Conservation (phyloP, 2,797 vertebrate species). For the Atherinosoma microstoma region DNA sequence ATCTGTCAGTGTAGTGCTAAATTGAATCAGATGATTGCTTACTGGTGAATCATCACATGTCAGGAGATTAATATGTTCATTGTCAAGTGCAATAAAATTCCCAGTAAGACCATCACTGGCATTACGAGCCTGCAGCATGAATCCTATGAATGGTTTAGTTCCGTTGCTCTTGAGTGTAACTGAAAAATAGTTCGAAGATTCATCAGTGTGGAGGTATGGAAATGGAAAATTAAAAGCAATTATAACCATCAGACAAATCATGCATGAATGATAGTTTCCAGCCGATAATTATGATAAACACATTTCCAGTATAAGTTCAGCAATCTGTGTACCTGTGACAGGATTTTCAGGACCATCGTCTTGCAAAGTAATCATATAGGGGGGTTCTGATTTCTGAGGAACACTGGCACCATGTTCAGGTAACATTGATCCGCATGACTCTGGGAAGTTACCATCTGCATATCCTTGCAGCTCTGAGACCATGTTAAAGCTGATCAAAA, state of each 20-base stretch:
- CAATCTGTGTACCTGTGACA: constrained; percentile 42
- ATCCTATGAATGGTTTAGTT: rapidly evolving
- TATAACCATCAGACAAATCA: background rate
- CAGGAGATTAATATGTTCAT: rapidly evolving
- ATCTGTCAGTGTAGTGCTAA: background rate
- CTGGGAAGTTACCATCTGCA: rapidly evolving
- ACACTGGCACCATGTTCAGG: rapidly evolving
- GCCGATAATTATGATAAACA: constrained; percentile 3
- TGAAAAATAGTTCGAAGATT: constrained; percentile 33
- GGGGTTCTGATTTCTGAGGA: rapidly evolving
- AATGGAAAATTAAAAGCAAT: background rate
- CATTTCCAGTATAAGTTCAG: background rate
- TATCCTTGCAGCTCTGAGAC: constrained; percentile 28
- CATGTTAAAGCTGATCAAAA: constrained; percentile 31
- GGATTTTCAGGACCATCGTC: background rate
- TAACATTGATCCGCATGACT: constrained; percentile 27
- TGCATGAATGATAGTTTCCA: background rate
- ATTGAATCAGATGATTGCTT: constrained; percentile 9
- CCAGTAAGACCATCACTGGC: constrained; percentile 23
- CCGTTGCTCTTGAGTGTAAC: constrained; percentile 32
- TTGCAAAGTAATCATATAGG: background rate
- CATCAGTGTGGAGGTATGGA: background rate
- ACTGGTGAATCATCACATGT: background rate
- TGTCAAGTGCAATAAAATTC: background rate
- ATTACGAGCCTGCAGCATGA: constrained; percentile 60